Evolutionary conservation across 1,140 invertebrate species (phyloP), one percentile per base, ranked within the genome.

Genomic region (Caenorhabditis remanei): DNA sequence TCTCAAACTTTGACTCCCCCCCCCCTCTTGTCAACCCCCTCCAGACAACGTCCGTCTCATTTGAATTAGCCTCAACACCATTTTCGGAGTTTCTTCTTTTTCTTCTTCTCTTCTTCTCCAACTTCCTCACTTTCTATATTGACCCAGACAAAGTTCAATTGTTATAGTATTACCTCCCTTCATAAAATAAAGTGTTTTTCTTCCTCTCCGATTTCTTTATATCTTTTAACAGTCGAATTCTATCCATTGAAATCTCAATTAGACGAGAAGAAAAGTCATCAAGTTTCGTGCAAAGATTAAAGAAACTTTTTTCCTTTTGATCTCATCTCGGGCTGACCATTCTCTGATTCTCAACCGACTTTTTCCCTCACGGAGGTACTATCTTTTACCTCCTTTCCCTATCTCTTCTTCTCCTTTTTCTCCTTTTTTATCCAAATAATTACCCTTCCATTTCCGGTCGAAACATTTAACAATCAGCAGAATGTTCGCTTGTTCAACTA

Each of bases 401-500:
- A 11, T 46, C 16, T 50, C 9, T 14, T 13, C 19, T 50, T 8
- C 9, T 4, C 14, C 13, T 46, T 71, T 46, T 46, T 9, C 24
- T 13, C 4, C 8, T 11, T 24, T 24, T 16, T 71, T 43, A 43
- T 46, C 65, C 65, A 71, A 71, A 71, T 71, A 71, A 71, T 71
- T 71, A 71, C 65, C 41, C 65, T 46, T 11, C 63, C 8, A 19
- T 79, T 79, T 79, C 71, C 71, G 71, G 67, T 46, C n/a, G 56
- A 58, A 58, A 21, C 19, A 19, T 7, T 13, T 21, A 7, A 14
- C 5, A 16, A 71, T 32, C 58, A 65, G 11, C 41, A 48, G 71
- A 79, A 79, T 79, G 71, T 79, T 79, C 71, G 71, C 71, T 79
- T 79, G 71, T 79, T 79, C 71, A 79, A 79, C 71, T 79, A 79